Evolutionary conservation across 2,113 vertebrate species (phyloP), one percentile per base, ranked within the genome.

Genomic region (Thermophis baileyi): DNA sequence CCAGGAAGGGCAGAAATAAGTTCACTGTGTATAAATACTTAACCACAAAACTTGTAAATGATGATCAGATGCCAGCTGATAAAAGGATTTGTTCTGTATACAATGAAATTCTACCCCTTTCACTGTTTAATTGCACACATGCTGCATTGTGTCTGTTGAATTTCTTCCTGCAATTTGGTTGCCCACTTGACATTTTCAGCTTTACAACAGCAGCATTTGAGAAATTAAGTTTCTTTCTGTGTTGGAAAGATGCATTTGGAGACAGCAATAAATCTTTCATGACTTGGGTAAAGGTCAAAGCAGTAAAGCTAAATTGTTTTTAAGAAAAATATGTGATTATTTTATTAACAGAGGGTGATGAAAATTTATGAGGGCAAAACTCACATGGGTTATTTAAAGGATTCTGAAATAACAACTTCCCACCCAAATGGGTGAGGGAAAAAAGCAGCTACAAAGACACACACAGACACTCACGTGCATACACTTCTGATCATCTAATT

Each of bases 321-420:
- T 93, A 93, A 86, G 93, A 93, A 95, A 96, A 96, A 96, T 94
- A 95, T 93, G 94, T 96, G 92, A 95, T 96, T 95, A 92, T 96
- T 97, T 96, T 95, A 93, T 96, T 95, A 95, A 88, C 92, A 94
- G 53, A 86, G 88, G 88, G 92, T 96, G 94, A 95, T 94, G 92
- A 91, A 94, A 93, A 96, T 96, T 96, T 96, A 97, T 96, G 94
- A 96, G 95, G 88, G 89, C 93, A 90, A 96, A 96, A 96, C 95
- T 95, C 87, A 95, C 81, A 91, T 92, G 91, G 93, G 89, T 95
- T 96, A 95, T 96, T 97, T 95, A 96, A 95, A 95, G 74, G 89
- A 94, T 95, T 95, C 95, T 95, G 93, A 97, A 97, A 96, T 96
- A 96, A 96, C 94, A 96, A 93, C 85, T 95, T 96, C 94, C 95